Base-by-base conservation (phyloP, 2,113 vertebrate genomes). In the Peromyscus californicus region DNA sequence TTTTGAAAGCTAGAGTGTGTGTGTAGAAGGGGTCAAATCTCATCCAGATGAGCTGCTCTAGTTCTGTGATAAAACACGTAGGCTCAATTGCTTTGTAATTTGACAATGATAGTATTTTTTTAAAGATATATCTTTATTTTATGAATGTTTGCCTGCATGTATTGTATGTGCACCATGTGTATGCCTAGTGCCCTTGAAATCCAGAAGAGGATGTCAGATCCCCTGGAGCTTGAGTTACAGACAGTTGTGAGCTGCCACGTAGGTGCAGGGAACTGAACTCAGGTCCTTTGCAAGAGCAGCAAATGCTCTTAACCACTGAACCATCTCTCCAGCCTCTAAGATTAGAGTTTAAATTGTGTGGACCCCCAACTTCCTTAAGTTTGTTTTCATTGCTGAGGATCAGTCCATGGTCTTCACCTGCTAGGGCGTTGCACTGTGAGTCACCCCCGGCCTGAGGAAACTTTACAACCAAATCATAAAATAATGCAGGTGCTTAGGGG, bases 381-480 rank as follows among this genome's bases (percentile, higher is more conserved):
- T n/a, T 85, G 57, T 61, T 42, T 84, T 39, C 57, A 15, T 84
- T 63, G 82, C 57, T 42, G 24, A 84, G 57, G 22, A 84, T 17
- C 22, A 61, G 13, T 83, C 57, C 36, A 89, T 36, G 22, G 4
- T 33, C 16, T 85, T 19, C 8, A 65, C 61, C 8, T 48, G 26
- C 39, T 33, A 10, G 4, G 16, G 6, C 5, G 33, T 24, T 24
- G 33, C 22, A 7, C 54, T 84, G 36, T 61, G 54, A 59, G 39
- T 26, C 33, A 88, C 48, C 26, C 48, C 48, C 22, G 26, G 19
- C 36, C 65, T 26, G 33, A 84, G 75, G 63, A 86, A 22, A 19
- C 36, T 95, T 92, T 95, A n/a, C 76, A 90, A 70, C 31, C 83
- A 93, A 82, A 63, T 79, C 21, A 39, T 84, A 16, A 63, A 69